Percentiles rank a stretch among this genome's conserved stretches.
Evolutionary conservation across 2,888 invertebrate genomes (phyloP).

Genomic region (Oscheius onirici): DNA sequence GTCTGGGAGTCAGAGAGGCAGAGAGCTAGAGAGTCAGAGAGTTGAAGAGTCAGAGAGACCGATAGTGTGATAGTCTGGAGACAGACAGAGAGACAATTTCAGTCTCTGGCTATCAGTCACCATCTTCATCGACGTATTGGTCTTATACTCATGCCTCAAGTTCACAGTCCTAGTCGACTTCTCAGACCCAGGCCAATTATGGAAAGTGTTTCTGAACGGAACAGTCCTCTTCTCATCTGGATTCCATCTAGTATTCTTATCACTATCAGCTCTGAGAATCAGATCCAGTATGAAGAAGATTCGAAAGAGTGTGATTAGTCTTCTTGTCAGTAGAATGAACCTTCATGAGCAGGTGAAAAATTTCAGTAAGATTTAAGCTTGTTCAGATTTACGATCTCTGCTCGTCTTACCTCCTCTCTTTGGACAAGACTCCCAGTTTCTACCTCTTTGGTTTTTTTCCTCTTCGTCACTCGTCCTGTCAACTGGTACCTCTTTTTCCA

Average conservation of each 20-base stretch:
- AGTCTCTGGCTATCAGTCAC: conserved; percentile 12
- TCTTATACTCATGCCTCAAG: background rate
- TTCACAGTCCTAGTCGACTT: background rate
- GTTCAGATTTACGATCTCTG: conserved; percentile 2
- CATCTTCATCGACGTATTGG: background rate
- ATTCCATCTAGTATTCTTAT: background rate
- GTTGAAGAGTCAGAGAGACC: no score
- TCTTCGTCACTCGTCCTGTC: background rate
- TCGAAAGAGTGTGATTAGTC: background rate
- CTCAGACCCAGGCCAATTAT: conserved; percentile 1
- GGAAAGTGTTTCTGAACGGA: conserved; percentile 9
- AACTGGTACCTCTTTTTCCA: background rate
- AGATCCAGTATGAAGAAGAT: background rate
- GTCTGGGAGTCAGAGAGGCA: no score
- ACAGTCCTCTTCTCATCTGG: background rate
- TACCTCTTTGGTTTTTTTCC: conserved; percentile 12
- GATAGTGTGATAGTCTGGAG: no score
- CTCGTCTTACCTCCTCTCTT: background rate
- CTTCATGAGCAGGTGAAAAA: conserved; percentile 13
- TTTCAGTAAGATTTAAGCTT: background rate
- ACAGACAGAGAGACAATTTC: background rate
- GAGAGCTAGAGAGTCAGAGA: no score
- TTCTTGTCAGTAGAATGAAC: background rate
- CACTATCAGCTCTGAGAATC: background rate
- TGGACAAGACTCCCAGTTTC: background rate